Evolutionary conservation across 2,888 invertebrate species (phyloP).

Genomic region (Ernsta delagoae): DNA sequence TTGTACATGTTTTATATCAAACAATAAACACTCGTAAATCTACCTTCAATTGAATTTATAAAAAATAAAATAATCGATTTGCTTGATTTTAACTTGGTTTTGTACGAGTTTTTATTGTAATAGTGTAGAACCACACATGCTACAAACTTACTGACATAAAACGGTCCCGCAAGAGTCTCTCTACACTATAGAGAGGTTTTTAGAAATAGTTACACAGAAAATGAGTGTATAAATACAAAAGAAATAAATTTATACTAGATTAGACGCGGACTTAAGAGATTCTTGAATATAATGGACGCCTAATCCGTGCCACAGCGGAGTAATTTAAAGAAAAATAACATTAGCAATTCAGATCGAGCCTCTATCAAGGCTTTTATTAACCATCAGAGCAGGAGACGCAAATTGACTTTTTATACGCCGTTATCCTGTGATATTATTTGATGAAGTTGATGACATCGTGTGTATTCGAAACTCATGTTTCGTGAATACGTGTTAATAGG

Average conservation of each 20-base stretch:
- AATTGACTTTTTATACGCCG: conserved; percentile 65
- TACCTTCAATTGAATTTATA: too few relatives aligned
- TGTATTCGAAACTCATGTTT: not conserved
- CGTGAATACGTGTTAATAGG: not conserved
- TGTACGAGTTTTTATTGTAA: too few relatives aligned
- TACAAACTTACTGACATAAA: too few relatives aligned
- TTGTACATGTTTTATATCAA: too few relatives aligned
- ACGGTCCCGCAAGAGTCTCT: too few relatives aligned
- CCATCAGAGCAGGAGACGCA: conserved; percentile 74
- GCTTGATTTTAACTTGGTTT: too few relatives aligned
- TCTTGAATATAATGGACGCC: conserved; percentile 71
- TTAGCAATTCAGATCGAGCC: conserved; percentile 80
- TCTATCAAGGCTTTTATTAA: conserved; percentile 76
- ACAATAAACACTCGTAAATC: too few relatives aligned
- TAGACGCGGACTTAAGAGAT: conserved; percentile 33
- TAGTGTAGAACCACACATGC: too few relatives aligned
- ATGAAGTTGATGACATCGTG: not conserved
- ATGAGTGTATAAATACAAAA: not conserved
- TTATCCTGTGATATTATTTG: conserved; percentile 3
- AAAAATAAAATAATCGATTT: too few relatives aligned
- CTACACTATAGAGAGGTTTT: too few relatives aligned
- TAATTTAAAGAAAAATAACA: conserved; percentile 84
- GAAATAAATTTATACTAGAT: not conserved
- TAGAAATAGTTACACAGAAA: too few relatives aligned
- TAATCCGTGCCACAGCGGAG: conserved; percentile 70